These are phyloP conservation scores for Drosophila littoralis DNA, from an alignment of 1,140 invertebrate species.

Conservation along the genomic window DNA sequence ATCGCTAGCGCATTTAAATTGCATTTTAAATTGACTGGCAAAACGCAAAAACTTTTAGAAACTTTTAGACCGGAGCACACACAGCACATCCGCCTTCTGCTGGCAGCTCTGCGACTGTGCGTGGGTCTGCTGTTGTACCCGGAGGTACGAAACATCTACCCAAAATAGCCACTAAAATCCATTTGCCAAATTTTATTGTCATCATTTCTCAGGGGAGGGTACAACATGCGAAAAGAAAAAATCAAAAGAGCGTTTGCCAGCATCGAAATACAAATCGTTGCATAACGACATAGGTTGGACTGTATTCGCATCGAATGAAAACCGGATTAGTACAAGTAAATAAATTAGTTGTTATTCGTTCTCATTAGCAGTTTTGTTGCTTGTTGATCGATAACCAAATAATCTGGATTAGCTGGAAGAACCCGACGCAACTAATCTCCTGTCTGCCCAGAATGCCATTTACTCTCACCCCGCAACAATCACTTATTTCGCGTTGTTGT, in stretches of 20 bases:
- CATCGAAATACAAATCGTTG: conserved; percentile 9
- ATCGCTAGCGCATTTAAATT: conserved; percentile 62
- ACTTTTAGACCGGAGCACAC: too few relatives aligned
- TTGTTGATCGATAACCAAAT: conserved; percentile 3
- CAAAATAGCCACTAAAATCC: conserved; percentile 63
- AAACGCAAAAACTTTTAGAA: conserved; percentile 51
- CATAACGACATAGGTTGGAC: not conserved
- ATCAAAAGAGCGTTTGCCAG: not conserved
- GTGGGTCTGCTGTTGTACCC: conserved; percentile 7
- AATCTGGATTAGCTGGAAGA: not conserved
- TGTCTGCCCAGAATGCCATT: not conserved
- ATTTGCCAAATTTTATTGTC: conserved; percentile 70
- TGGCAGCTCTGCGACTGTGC: not conserved
- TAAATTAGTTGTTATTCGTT: conserved; percentile 8
- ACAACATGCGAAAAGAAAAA: not conserved
- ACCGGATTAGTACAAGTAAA: not conserved
- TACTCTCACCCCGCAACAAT: conserved; percentile 3
- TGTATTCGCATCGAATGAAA: not conserved
- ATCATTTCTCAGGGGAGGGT: conserved; percentile 34
- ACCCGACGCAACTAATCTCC: not conserved
- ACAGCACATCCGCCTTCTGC: not conserved
- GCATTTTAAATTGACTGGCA: conserved; percentile 74
- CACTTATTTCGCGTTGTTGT: conserved; percentile 21
- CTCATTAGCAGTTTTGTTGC: not conserved
- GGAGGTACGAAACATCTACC: conserved; percentile 53